A percentile compares a stretch with the other conserved stretches of the same genome.
Evolutionary conservation across 2,113 vertebrate species (phyloP).

Genomic region (Cervus canadensis): DNA sequence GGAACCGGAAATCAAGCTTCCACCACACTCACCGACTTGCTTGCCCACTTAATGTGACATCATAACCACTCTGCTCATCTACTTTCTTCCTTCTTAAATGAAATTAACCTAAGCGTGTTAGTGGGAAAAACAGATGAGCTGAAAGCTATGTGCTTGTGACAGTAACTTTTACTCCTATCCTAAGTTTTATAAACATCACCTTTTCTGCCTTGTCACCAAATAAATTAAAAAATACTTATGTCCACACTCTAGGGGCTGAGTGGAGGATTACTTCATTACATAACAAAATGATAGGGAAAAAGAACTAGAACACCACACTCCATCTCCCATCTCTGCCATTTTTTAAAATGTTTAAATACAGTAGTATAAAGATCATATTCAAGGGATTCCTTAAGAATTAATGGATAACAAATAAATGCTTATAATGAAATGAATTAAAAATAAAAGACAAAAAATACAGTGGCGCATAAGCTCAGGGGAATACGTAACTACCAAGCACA

Average conservation of each 20-base stretch:
- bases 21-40: neutral
- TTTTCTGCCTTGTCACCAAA: neutral
- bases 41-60: neutral
- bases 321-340: neutral
- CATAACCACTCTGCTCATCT: neutral
- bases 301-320: neutral
- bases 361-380: neutral
- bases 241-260: neutral
- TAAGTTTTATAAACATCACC: neutral
- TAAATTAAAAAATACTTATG: neutral
- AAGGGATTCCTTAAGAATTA: neutral
- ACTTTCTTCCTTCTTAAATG: neutral
- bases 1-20: conserved; percentile 8
- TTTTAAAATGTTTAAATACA: neutral
- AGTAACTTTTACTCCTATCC: neutral
- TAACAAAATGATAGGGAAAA: neutral
- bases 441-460: neutral
- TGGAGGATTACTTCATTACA: neutral
- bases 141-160: neutral
- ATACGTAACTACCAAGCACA: neutral
- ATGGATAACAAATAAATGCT: neutral
- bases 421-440: conserved; percentile 1
- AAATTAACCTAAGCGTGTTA: neutral
- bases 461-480: neutral
- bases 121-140: neutral